Percentiles rank a stretch among this genome's conserved stretches.
phyloP scores from a whole-genome alignment of 2,888 invertebrate species.

The Stenoptilia bipunctidactyla region DNA sequence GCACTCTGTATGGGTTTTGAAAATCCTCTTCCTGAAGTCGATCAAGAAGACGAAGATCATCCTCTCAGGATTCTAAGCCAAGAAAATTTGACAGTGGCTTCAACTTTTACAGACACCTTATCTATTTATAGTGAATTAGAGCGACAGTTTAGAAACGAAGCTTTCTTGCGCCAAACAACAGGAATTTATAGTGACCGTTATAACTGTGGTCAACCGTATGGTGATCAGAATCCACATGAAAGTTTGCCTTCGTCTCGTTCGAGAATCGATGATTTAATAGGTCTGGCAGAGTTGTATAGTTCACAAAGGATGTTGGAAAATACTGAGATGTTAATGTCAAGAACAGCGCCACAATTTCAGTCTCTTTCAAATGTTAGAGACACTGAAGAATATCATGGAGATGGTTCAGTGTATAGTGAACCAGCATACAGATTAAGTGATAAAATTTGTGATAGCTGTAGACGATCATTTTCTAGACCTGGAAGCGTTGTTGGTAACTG shows the following conservation, averaged over 20 bases:
- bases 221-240: slow-evolving; percentile 58
- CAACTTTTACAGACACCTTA: slow-evolving; percentile 86
- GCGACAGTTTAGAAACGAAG: slow-evolving; percentile 73
- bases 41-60: slow-evolving; percentile 84
- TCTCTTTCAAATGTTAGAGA: slow-evolving; percentile 80
- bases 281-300: slow-evolving; percentile 85
- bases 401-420: slow-evolving; percentile 89
- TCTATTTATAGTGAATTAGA: slow-evolving; percentile 77
- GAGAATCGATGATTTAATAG: slow-evolving; percentile 85
- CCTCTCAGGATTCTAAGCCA: slow-evolving; percentile 90
- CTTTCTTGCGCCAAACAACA: slow-evolving; percentile 69
- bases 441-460: slow-evolving; percentile 82
- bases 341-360: slow-evolving; percentile 76
- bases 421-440: slow-evolving; percentile 82
- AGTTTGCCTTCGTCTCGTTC: slow-evolving; percentile 55
- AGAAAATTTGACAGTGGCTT: slow-evolving; percentile 91
- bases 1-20: slow-evolving; percentile 86
- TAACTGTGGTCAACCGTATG: slow-evolving; percentile 34
- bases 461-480: slow-evolving; percentile 77
- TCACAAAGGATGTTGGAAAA: slow-evolving; percentile 83
- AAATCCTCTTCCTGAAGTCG: slow-evolving; percentile 79
- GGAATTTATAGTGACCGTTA: slow-evolving; percentile 69
- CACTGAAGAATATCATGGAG: slow-evolving; percentile 75
- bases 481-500: slow-evolving; percentile 78
- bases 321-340: slow-evolving; percentile 63